phyloP scores from a whole-genome alignment of 2,113 vertebrate species.

The Melierax canorus region DNA sequence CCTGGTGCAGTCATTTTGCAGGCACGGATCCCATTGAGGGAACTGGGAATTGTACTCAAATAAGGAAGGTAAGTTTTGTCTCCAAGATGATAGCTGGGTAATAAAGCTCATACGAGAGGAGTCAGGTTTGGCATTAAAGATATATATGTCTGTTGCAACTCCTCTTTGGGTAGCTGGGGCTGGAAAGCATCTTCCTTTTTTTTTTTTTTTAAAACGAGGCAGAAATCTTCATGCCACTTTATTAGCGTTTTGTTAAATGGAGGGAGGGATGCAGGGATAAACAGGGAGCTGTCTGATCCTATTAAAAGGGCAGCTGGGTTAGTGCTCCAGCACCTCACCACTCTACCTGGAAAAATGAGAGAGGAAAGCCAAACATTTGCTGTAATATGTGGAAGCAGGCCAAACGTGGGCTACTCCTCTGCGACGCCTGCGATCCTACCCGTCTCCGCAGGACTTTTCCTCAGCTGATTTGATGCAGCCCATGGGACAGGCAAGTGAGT shows the following conservation, averaged over 20 bases:
- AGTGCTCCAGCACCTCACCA: neutral
- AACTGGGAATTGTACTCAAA: neutral
- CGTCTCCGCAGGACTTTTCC: neutral
- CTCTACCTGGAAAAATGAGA: neutral
- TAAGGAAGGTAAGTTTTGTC: neutral
- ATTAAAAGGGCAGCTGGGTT: neutral
- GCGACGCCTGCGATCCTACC: fast-evolving
- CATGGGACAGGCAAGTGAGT: neutral
- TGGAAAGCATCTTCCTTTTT: neutral
- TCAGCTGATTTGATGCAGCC: neutral
- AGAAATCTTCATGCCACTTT: neutral
- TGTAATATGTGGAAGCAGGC: neutral
- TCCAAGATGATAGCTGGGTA: neutral
- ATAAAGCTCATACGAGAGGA: neutral
- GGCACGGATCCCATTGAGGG: neutral
- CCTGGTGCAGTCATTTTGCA: neutral
- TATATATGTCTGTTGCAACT: neutral
- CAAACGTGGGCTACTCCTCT: fast-evolving
- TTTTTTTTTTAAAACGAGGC: neutral
- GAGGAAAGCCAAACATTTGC: neutral
- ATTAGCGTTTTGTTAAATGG: neutral
- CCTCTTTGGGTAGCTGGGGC: neutral
- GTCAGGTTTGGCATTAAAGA: neutral
- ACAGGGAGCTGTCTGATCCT: neutral
- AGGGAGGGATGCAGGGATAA: neutral